Base-by-base conservation (phyloP, 2,888 invertebrate genomes). In the Enchytraeus crypticus region DNA sequence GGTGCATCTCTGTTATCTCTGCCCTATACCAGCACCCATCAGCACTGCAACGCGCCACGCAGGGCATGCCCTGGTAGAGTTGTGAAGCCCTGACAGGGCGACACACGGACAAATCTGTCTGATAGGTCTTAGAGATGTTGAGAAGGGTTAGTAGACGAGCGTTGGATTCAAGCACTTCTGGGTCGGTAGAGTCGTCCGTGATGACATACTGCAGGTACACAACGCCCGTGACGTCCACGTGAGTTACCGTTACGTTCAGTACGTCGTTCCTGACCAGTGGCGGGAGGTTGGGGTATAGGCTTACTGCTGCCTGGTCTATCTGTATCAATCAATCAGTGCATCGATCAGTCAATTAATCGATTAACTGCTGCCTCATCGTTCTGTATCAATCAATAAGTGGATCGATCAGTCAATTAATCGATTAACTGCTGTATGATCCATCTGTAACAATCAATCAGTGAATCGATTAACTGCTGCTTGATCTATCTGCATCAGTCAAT, bases 11-110 rank as follows among this genome's bases (percentile, higher is more conserved):
- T 2, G 72, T 70, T 38, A 88, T 82, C 4, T 82, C 70, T 5
- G 82, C 87, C 62, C 90, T 82, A 74, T 89, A 88, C 88, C 87
- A 87, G 43, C 79, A 73, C 1, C 81, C 80, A 71, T 88, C 59
- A 21, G 45, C 43, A 2, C 45, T 51, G n/a, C 32, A 59, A 43
- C 32, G 38, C 18, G 53, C 87, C 61, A 69, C 69, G 61, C 72
- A 71, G 23, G 68, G 11, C 38, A 38, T 18, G 38, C 38, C 38
- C 38, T 14, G 11, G 8, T 18, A 14, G 11, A 38, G 11, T 38
- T 38, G 11, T 14, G 38, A 8, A 8, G 18, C 8, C 18, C 11
- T 8, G 11, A 38, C 11, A 8, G 38, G 11, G 38, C 11, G 11
- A 38, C 18, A 38, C 38, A 18, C 18, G 11, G 38, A 38, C 38